Percentiles rank a stretch among this genome's conserved stretches.
Evolutionary conservation across 2,888 invertebrate species (phyloP).

Genomic region (Xestia ashworthii): DNA sequence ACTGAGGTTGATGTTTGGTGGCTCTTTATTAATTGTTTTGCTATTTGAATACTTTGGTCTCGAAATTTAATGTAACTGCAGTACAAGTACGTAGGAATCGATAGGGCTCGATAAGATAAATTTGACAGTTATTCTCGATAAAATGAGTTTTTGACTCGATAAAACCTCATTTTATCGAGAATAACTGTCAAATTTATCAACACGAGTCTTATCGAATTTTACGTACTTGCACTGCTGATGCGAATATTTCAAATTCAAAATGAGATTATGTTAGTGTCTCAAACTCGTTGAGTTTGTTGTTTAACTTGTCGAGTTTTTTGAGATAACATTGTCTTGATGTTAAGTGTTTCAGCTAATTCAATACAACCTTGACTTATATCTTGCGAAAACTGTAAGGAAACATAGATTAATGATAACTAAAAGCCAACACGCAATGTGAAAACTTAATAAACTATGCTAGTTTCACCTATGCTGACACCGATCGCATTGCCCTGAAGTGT

Average conservation of each 20-base stretch:
- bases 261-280: neutral
- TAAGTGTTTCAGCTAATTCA: too few species aligned
- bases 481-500: too few species aligned
- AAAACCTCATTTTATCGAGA: too few species aligned
- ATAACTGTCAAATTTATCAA: too few species aligned
- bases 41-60: neutral
- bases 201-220: too few species aligned
- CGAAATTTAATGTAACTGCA: neutral
- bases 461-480: neutral
- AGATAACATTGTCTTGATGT: neutral
- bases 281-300: too few species aligned
- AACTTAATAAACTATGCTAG: neutral
- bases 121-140: too few species aligned
- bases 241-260: neutral
- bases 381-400: neutral
- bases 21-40: conserved; percentile 27
- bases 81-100: too few species aligned
- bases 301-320: neutral
- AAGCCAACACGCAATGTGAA: neutral
- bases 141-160: too few species aligned
- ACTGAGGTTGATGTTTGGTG: conserved; percentile 23
- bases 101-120: too few species aligned
- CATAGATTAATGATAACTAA: neutral
- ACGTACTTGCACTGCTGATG: too few species aligned
- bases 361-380: neutral